phyloP scores from a whole-genome alignment of 2,113 vertebrate genomes.

The Ailuropoda melanoleuca region DNA sequence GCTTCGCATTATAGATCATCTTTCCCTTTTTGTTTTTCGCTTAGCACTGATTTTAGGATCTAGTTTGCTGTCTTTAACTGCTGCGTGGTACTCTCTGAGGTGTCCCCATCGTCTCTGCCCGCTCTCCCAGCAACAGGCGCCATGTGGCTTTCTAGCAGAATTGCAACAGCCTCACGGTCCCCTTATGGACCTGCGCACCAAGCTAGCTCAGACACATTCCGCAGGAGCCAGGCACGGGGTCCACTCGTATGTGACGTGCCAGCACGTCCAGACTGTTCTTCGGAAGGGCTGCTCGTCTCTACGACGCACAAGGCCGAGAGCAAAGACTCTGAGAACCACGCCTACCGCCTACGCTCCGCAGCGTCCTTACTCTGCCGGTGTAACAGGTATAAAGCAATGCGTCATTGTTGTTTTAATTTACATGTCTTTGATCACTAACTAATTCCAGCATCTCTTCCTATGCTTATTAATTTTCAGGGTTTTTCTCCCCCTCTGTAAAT shows the following conservation, averaged over 20 bases:
- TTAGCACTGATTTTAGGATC: background rate
- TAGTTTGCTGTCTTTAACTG: background rate
- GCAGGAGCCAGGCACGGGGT: background rate
- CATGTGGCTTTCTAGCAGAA: background rate
- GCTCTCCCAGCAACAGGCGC: background rate
- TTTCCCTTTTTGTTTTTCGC: background rate
- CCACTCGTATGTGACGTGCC: background rate
- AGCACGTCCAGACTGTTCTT: background rate
- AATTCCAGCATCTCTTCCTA: slow-evolving; percentile 39
- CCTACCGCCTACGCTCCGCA: background rate
- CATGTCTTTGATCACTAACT: slow-evolving; percentile 61
- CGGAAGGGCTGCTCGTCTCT: background rate
- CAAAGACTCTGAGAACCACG: background rate
- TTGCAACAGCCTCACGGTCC: background rate
- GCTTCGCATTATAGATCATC: background rate
- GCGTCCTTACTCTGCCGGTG: background rate
- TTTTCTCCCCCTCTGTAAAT: slow-evolving; percentile 13
- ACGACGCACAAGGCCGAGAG: background rate
- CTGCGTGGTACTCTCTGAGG: background rate
- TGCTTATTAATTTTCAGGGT: slow-evolving; percentile 30
- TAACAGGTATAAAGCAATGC: background rate
- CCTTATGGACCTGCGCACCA: background rate
- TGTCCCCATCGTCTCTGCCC: background rate
- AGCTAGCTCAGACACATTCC: background rate
- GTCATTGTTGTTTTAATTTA: slow-evolving; percentile 37